These are phyloP conservation scores for Crossocerus cetratus DNA, from an alignment of 2,888 invertebrate genomes.

Conservation along the genomic window DNA sequence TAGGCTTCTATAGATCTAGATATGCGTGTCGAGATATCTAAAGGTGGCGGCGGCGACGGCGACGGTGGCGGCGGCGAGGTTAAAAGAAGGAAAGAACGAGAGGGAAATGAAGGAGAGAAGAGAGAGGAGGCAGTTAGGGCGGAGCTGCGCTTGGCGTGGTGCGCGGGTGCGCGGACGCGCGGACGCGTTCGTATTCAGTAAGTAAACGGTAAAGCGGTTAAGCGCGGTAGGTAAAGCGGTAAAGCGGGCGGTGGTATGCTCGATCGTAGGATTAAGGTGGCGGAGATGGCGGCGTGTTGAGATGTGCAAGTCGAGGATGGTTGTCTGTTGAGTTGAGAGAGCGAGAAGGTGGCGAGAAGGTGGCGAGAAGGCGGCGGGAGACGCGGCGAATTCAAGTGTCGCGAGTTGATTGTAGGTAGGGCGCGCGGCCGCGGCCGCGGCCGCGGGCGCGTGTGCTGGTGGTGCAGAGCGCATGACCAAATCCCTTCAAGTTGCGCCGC, in stretches of 20 bases:
- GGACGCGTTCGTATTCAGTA: no score
- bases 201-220: not conserved
- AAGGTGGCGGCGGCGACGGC: not conserved
- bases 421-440: no score
- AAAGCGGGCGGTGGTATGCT: constrained; percentile 8
- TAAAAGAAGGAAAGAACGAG: constrained; percentile 11
- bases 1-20: constrained; percentile 25
- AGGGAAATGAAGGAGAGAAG: constrained; percentile 53
- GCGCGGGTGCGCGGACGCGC: constrained; percentile 65
- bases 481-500: not conserved
- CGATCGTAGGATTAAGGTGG: constrained; percentile 60
- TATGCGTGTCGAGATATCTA: no score
- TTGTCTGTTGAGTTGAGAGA: constrained; percentile 52
- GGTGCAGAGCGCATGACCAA: not conserved
- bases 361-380: constrained; percentile 62
- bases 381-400: constrained; percentile 65
- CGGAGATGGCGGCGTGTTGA: constrained; percentile 64
- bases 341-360: constrained; percentile 59
- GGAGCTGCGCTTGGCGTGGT: constrained; percentile 74
- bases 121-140: constrained; percentile 61
- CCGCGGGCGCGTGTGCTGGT: no score
- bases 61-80: not conserved
- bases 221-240: not conserved
- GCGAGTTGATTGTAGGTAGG: constrained; percentile 52
- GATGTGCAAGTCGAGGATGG: constrained; percentile 69